Evolutionary conservation across 1,140 invertebrate genomes (phyloP), one percentile per base, ranked within the genome.

Genomic region (Goniozus legneri): DNA sequence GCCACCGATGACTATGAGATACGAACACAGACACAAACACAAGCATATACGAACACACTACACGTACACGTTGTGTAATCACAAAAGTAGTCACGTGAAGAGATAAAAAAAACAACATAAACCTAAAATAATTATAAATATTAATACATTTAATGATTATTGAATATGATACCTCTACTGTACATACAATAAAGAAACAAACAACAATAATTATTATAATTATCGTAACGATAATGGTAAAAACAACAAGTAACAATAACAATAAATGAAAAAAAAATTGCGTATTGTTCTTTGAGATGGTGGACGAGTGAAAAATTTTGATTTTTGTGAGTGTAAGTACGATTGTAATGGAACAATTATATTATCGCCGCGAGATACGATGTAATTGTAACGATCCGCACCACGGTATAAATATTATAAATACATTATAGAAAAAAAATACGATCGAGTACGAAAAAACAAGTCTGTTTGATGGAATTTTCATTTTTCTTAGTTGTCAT

Each of bases 161-260:
- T 45, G 52, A 51, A 34, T 38, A 24, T 46, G 39, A 60, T 65
- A 65, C 56, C 57, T 65, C 59, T 62, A 63, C 60, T 67, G 65
- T 67, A 67, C 56, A 67, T 67, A 67, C 48, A 58, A 43, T 61
- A 55, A 46, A 57, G 43, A 42, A 50, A 48, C 48, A 55, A n/a
- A 64, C 48, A 53, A 59, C 47, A 50, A 64, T 58, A 58, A 62
- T 59, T 52, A 54, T 53, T 49, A 56, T 52, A 27, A 24, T 48
- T 34, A 43, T 46, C 18, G 43, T 35, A 50, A 37, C 38, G 43
- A 37, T 52, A 40, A 47, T 39, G 30, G 20, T 34, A 42, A 47
- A 43, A 45, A 36, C 31, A 32, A 43, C 47, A n/a, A n/a, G n/a
- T n/a, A n/a, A n/a, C n/a, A n/a, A n/a, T n/a, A n/a, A n/a, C n/a